Evolutionary conservation across 2,888 invertebrate genomes (phyloP).

Genomic region (Diachrysia chrysitis): DNA sequence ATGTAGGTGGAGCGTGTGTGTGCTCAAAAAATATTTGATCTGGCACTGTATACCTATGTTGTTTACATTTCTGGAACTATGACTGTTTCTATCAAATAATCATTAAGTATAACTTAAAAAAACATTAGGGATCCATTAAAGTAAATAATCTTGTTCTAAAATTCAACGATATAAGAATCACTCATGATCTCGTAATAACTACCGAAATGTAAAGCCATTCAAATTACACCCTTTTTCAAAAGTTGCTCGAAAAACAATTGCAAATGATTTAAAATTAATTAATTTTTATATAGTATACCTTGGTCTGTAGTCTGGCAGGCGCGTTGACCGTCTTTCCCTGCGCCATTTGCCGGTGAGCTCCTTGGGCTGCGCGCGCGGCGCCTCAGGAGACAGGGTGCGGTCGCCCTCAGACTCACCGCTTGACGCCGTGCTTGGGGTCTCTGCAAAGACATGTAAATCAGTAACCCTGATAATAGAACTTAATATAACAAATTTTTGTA

Average conservation of each 20-base stretch:
- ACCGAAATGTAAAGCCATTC: background rate
- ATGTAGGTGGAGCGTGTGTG: conserved; percentile 9
- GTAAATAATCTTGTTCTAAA: no score
- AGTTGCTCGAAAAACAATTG: no score
- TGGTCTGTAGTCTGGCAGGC: conserved; percentile 85
- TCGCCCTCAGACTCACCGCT: conserved; percentile 86
- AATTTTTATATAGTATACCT: conserved; percentile 67
- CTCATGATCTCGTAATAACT: no score
- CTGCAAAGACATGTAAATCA: conserved; percentile 68
- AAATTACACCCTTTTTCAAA: no score
- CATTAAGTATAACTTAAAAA: no score
- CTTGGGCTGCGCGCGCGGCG: conserved; percentile 83
- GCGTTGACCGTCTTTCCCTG: conserved; percentile 90
- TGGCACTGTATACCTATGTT: no score
- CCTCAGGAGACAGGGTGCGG: conserved; percentile 82
- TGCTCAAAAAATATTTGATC: background rate
- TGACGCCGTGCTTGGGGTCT: conserved; percentile 86
- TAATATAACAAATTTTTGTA: no score
- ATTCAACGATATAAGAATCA: no score
- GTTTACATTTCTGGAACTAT: no score
- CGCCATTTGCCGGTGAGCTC: conserved; percentile 93
- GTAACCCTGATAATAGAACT: conserved; percentile 3
- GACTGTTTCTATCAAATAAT: no score
- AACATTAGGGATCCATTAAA: no score
- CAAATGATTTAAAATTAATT: no score